Evolutionary conservation across 1,140 invertebrate genomes (phyloP).

Genomic region (Trachelipus rathkii): DNA sequence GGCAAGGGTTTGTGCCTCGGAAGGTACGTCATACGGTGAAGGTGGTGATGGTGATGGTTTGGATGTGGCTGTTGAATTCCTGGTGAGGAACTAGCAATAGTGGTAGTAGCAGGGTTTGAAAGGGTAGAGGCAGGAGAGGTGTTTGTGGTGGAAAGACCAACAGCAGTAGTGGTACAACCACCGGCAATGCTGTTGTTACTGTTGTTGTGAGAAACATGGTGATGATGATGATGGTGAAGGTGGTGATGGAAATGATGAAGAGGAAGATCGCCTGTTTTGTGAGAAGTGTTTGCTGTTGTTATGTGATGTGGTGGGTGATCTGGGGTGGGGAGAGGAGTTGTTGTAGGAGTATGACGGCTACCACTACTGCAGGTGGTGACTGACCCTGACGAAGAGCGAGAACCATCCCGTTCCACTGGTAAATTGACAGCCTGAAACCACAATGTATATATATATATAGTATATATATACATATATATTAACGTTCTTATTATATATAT

Average conservation of each 20-base stretch:
- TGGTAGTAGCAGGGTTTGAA: conserved; percentile 39
- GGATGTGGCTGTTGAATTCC: conserved; percentile 38
- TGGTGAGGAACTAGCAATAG: conserved; percentile 43
- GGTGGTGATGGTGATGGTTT: conserved; percentile 50
- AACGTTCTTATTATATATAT: no score
- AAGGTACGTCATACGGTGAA: conserved; percentile 56
- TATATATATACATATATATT: no score
- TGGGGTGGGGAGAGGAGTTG: conserved; percentile 34
- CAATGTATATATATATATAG: no score
- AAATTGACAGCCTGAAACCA: conserved; percentile 68
- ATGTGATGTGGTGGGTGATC: conserved; percentile 28
- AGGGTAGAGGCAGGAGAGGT: conserved; percentile 34
- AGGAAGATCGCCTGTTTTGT: not conserved
- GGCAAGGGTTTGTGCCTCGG: conserved; percentile 44
- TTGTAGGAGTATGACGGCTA: conserved; percentile 42
- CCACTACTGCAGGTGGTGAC: conserved; percentile 52
- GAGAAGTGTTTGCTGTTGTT: conserved; percentile 17
- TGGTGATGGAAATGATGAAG: conserved; percentile 20
- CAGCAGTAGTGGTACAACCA: conserved; percentile 35
- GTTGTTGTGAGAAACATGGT: conserved; percentile 19
- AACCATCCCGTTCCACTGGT: conserved; percentile 66
- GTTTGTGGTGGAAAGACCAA: conserved; percentile 36
- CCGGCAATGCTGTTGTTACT: conserved; percentile 24
- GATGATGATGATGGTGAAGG: conserved; percentile 24
- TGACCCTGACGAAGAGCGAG: conserved; percentile 63